These are phyloP conservation scores for Pangasius larnaudii DNA, from an alignment of 2,797 vertebrate species.

Conservation along the genomic window DNA sequence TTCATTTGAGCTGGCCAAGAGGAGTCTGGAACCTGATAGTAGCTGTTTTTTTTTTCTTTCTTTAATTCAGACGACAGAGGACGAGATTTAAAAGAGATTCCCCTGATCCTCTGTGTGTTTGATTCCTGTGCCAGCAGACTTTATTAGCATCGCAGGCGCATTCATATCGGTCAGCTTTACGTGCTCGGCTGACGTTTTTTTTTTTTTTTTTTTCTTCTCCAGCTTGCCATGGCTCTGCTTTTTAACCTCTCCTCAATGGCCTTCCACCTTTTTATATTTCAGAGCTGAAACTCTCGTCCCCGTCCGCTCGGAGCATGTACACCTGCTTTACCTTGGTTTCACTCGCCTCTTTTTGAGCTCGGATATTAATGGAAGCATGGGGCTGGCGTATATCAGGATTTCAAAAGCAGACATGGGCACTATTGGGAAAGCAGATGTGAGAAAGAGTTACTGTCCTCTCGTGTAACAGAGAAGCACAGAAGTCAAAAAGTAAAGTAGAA, in stretches of 20 bases:
- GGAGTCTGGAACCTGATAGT: not conserved
- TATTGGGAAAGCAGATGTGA: conserved; percentile 25
- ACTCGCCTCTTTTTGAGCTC: conserved; percentile 3
- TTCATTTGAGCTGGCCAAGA: not conserved
- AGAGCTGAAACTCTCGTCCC: conserved; percentile 29
- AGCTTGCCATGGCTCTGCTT: conserved; percentile 68
- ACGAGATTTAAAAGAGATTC: conserved; percentile 36
- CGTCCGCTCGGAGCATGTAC: not conserved
- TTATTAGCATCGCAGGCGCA: conserved; percentile 67
- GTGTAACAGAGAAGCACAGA: not conserved
- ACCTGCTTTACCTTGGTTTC: conserved; percentile 19
- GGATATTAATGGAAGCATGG: conserved; percentile 5
- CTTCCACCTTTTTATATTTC: conserved; percentile 46
- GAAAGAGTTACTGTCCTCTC: conserved; percentile 11
- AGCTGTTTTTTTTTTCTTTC: not conserved
- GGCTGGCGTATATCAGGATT: conserved; percentile 19
- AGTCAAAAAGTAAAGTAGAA: not conserved
- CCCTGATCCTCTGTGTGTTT: conserved; percentile 49
- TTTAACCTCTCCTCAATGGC: conserved; percentile 53
- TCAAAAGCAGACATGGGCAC: conserved; percentile 17
- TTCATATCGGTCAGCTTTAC: conserved; percentile 66
- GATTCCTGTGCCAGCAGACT: conserved; percentile 51
- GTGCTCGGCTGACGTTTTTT: conserved; percentile 62
- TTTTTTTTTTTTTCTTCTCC: not conserved
- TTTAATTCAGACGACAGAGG: not conserved